These are phyloP conservation scores for Pyralis farinalis DNA, from an alignment of 2,888 invertebrate genomes.

Conservation along the genomic window DNA sequence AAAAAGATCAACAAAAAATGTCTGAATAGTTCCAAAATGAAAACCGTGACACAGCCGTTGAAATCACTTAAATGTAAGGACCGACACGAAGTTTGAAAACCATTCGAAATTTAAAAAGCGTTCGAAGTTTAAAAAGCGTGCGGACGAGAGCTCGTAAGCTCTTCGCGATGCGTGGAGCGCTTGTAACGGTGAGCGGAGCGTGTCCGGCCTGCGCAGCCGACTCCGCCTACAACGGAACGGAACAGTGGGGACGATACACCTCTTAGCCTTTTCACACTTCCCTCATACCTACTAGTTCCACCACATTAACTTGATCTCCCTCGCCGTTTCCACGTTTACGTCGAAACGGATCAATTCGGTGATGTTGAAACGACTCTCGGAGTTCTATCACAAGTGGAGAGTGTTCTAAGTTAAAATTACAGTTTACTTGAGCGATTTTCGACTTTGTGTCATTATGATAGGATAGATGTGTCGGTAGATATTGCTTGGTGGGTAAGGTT, in stretches of 20 bases:
- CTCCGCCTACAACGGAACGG: slow-evolving; percentile 65
- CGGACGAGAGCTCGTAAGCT: slow-evolving; percentile 59
- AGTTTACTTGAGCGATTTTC: slow-evolving; percentile 22
- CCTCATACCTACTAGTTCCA: slow-evolving; percentile 67
- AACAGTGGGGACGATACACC: slow-evolving; percentile 69
- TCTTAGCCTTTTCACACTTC: slow-evolving; percentile 77
- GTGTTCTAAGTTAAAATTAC: too few relatives aligned
- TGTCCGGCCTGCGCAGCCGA: slow-evolving; percentile 32
- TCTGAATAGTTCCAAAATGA: slow-evolving; percentile 12
- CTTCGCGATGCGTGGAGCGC: slow-evolving; percentile 59
- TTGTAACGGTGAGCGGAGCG: slow-evolving; percentile 60
- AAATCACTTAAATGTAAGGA: slow-evolving; percentile 9
- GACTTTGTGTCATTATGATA: slow-evolving; percentile 23
- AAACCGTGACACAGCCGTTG: background rate
- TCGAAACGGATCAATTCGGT: slow-evolving; percentile 12
- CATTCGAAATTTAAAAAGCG: slow-evolving; percentile 19
- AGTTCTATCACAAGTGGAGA: slow-evolving; percentile 26
- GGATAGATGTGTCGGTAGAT: slow-evolving; percentile 11
- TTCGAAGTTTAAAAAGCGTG: slow-evolving; percentile 24
- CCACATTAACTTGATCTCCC: slow-evolving; percentile 43
- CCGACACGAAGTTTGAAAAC: slow-evolving; percentile 17
- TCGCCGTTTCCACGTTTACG: slow-evolving; percentile 28
- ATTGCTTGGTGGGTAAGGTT: slow-evolving; percentile 30
- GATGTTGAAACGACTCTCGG: slow-evolving; percentile 9
- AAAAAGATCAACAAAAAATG: slow-evolving; percentile 14